Conservation (phyloP, 2,797 vertebrate genomes). For the Distichodus sexfasciatus region DNA sequence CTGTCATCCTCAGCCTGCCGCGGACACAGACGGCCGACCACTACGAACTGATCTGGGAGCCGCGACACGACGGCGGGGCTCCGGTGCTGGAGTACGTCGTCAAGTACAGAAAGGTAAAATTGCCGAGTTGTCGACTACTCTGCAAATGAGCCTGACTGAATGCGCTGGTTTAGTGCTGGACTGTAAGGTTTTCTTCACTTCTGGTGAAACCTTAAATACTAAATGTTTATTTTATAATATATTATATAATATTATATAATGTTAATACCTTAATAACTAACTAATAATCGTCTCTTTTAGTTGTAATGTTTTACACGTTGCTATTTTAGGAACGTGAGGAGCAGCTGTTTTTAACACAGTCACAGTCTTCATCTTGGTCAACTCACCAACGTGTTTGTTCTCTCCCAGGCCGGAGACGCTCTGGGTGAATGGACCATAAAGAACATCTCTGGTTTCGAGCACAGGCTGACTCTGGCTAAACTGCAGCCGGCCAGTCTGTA, state of each 20-base stretch:
- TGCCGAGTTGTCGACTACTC: not conserved
- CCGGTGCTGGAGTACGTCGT: conserved; percentile 88
- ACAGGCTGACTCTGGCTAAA: conserved; percentile 84
- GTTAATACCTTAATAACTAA: too few species aligned
- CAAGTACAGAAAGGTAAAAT: conserved; percentile 92
- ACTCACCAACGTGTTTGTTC: not conserved
- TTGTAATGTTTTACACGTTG: too few species aligned
- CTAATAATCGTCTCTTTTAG: too few species aligned
- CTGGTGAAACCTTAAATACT: too few species aligned
- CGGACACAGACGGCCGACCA: conserved; percentile 91
- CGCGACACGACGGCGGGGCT: conserved; percentile 79
- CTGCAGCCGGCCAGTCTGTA: conserved; percentile 93
- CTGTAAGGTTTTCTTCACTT: not conserved
- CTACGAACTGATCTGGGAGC: conserved; percentile 93
- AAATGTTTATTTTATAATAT: too few species aligned
- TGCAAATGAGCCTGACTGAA: too few species aligned
- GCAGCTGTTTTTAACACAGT: too few species aligned
- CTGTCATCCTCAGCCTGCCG: conserved; percentile 91
- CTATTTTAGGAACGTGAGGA: too few species aligned
- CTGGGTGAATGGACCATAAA: conserved; percentile 82
- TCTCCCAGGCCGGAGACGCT: conserved; percentile 79
- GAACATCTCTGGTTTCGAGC: conserved; percentile 82
- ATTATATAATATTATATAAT: too few species aligned
- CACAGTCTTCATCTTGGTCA: not conserved
- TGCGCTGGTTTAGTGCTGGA: not conserved